Percentiles rank a stretch among this genome's conserved stretches.
phyloP scores from a whole-genome alignment of 2,113 vertebrate genomes.

The Oceanites oceanicus region DNA sequence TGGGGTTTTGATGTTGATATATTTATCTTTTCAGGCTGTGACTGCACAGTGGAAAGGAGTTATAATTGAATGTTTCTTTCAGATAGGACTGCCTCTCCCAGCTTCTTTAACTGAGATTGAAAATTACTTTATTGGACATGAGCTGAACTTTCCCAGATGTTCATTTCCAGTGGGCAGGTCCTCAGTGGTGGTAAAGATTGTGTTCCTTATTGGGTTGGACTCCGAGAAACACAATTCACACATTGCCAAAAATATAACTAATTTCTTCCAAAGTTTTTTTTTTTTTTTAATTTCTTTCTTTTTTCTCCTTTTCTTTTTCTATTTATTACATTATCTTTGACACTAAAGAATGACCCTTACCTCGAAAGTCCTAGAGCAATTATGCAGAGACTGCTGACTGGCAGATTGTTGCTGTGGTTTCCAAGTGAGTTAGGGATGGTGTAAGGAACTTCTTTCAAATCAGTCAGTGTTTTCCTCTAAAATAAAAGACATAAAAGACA shows the following conservation, averaged over 20 bases:
- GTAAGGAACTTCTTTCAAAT: background rate
- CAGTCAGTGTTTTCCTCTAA: background rate
- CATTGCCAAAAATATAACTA: background rate
- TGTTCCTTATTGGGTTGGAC: background rate
- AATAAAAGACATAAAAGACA: background rate
- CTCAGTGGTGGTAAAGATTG: background rate
- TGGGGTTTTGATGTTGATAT: background rate
- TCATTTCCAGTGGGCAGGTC: background rate
- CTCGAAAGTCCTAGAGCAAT: background rate
- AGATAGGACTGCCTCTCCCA: background rate
- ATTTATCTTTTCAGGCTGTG: background rate
- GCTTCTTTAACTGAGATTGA: background rate
- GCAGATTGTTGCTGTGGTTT: background rate
- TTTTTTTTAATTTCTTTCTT: accelerated
- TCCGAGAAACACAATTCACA: background rate
- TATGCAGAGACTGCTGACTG: background rate
- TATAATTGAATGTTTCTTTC: background rate
- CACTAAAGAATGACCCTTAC: background rate
- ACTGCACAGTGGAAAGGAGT: background rate
- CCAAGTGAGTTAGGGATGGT: background rate
- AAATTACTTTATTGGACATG: background rate
- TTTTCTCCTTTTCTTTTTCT: background rate
- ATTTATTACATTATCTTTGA: background rate
- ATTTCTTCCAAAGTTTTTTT: background rate
- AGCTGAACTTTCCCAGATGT: background rate